phyloP scores from a whole-genome alignment of 2,797 vertebrate species.

The Yasuhikotakia modesta region DNA sequence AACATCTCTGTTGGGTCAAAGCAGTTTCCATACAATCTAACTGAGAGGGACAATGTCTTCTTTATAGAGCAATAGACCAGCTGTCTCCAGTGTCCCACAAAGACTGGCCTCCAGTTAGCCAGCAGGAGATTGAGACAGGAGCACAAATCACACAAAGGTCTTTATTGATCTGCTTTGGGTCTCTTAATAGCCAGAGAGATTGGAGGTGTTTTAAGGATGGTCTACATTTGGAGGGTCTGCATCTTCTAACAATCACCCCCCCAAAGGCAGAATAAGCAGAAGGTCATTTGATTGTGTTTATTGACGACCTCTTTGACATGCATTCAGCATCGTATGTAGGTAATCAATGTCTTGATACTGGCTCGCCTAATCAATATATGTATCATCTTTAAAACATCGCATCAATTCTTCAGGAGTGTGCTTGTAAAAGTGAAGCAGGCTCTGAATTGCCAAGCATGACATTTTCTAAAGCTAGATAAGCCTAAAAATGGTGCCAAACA shows the following conservation, averaged over 20 bases:
- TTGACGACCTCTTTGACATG: constrained; percentile 28
- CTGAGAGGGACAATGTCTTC: constrained; percentile 63
- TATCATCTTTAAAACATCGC: constrained; percentile 11
- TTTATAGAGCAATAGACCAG: constrained; percentile 61
- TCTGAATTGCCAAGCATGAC: too few species aligned
- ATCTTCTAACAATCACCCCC: constrained; percentile 1
- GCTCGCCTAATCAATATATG: constrained; percentile 14
- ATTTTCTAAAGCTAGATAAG: background rate
- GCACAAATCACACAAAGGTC: constrained; percentile 38
- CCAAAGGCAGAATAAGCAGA: constrained; percentile 6
- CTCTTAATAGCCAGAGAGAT: constrained; percentile 26
- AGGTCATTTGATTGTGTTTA: constrained; percentile 7
- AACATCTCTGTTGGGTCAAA: constrained; percentile 26
- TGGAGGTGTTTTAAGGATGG: constrained; percentile 30
- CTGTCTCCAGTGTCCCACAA: constrained; percentile 49
- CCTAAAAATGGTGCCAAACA: background rate
- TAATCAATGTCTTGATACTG: constrained; percentile 8
- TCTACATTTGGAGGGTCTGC: constrained; percentile 21
- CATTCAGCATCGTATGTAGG: background rate
- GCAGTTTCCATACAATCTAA: constrained; percentile 55
- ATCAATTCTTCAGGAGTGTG: background rate
- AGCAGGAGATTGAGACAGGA: constrained; percentile 8
- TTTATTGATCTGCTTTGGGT: constrained; percentile 37
- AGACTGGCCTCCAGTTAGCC: constrained; percentile 32
- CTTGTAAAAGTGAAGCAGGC: background rate